Percentiles rank a stretch among this genome's conserved stretches.
Evolutionary conservation across 2,797 vertebrate species (phyloP).

Genomic region (Leuciscus waleckii): DNA sequence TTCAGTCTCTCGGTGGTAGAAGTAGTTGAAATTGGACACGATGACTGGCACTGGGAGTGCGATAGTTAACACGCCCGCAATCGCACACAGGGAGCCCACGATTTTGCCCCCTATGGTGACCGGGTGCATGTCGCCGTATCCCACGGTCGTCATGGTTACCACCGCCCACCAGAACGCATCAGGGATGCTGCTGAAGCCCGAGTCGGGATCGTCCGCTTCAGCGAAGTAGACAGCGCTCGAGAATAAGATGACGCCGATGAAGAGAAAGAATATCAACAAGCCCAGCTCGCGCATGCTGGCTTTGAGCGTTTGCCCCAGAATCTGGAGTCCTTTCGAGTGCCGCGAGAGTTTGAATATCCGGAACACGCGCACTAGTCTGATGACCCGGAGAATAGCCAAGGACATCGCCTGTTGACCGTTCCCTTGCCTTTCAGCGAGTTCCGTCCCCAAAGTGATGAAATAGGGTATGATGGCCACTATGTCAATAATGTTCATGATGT

Average conservation of each 20-base stretch:
- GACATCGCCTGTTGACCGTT: conserved; percentile 99
- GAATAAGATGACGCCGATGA: conserved; percentile 97
- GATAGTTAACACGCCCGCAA: conserved; percentile 95
- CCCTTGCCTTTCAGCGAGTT: conserved; percentile 93
- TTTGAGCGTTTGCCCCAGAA: conserved; percentile 96
- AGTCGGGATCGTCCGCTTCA: conserved; percentile 93
- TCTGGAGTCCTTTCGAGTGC: conserved; percentile 97
- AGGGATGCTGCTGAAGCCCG: conserved; percentile 94
- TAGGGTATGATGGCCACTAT: conserved; percentile 98
- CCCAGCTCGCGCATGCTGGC: conserved; percentile 97
- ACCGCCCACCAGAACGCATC: conserved; percentile 99
- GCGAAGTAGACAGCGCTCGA: conserved; percentile 98
- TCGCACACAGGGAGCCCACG: conserved; percentile 95
- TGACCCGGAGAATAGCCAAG: conserved; percentile 93
- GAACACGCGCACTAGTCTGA: conserved; percentile 94
- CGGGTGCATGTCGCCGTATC: conserved; percentile 98
- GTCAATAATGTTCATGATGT: conserved; percentile 99
- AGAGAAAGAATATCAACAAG: conserved; percentile 95
- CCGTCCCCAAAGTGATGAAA: conserved; percentile 96
- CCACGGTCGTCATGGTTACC: conserved; percentile 98
- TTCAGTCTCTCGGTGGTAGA: conserved; percentile 97
- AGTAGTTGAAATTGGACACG: conserved; percentile 99
- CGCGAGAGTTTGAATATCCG: conserved; percentile 97
- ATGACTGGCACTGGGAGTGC: conserved; percentile 96
- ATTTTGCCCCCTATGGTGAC: conserved; percentile 98